A percentile compares a stretch with the other conserved stretches of the same genome.
Evolutionary conservation across 2,113 vertebrate species (phyloP).

Genomic region (Nibea albiflora): DNA sequence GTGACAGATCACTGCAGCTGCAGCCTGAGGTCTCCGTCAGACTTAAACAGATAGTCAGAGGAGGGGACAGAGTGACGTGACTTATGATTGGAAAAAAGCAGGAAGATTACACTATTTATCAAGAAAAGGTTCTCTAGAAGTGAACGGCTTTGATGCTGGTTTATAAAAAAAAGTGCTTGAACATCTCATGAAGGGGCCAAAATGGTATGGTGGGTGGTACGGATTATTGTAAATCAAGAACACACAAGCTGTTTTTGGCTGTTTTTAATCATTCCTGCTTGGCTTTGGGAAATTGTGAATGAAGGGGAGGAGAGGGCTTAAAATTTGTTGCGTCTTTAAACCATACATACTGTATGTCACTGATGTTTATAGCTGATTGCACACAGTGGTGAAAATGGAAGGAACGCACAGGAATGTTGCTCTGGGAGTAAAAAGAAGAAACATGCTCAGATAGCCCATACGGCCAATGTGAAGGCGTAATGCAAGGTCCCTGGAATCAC

Average conservation of each 20-base stretch:
- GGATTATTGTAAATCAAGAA: conserved; percentile 18
- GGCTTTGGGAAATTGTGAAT: background rate
- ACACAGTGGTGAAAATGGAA: background rate
- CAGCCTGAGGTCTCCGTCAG: conserved; percentile 49
- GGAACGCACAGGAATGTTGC: no score
- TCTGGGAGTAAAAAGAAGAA: no score
- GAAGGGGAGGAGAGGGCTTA: background rate
- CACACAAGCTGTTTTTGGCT: no score
- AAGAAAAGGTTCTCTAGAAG: conserved; percentile 10
- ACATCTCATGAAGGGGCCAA: background rate
- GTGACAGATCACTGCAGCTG: conserved; percentile 67
- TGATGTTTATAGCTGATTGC: background rate
- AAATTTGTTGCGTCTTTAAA: background rate
- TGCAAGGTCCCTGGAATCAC: no score
- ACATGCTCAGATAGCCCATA: no score
- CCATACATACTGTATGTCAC: no score
- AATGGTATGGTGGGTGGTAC: background rate
- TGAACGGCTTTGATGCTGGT: conserved; percentile 14
- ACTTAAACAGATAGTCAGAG: conserved; percentile 48
- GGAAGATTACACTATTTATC: conserved; percentile 39
- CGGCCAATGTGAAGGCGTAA: no score
- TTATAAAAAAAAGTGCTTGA: conserved; percentile 15
- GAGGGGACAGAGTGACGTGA: conserved; percentile 37
- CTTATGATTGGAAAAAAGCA: conserved; percentile 35
- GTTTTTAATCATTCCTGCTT: background rate